Evolutionary conservation across 2,113 vertebrate genomes (phyloP), one percentile per base, ranked within the genome.

Genomic region (Oceanites oceanicus): DNA sequence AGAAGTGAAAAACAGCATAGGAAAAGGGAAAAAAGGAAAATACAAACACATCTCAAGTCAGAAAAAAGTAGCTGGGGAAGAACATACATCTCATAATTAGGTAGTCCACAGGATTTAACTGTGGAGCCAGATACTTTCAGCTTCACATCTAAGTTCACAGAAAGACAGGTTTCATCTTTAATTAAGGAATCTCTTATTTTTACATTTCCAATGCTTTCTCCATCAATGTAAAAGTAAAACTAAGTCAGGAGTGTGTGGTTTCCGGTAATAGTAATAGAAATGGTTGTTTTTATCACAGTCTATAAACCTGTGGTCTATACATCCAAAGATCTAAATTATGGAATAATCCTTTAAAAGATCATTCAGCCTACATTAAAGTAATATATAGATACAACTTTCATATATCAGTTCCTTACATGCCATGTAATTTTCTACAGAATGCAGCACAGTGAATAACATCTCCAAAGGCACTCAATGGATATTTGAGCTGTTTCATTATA

Each of bases 281-380:
- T 3, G 2, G 3, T 4, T 0, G 11, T 3, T 53, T 71, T 42
- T 40, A 56, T 58, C 7, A 0, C 6, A 44, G 36, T n/a, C 40
- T 50, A 13, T 21, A 77, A 55, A 90, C 6, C 13, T 71, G 21
- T 52, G 30, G 20, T 38, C 55, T 91, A 45, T 7, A 22, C 4
- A 78, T 59, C 10, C 8, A 45, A 70, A 88, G 25, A 50, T 4
- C 25, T 50, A 68, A 88, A 74, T 40, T n/a, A 71, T 11, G 7
- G 45, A 85, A 74, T 32, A 22, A 11, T 18, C 5, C 50, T 45
- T 21, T 16, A 7, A 3, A 55, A 78, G 67, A 68, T 11, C 9
- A n/a, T 62, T 25, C 36, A 62, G 13, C 10, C 26, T 52, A 10
- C 7, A 7, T 53, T 30, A 18, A 58, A 65, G 16, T 44, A 56